Conservation (phyloP, 2,888 invertebrate genomes). For the Nebria brevicollis region DNA sequence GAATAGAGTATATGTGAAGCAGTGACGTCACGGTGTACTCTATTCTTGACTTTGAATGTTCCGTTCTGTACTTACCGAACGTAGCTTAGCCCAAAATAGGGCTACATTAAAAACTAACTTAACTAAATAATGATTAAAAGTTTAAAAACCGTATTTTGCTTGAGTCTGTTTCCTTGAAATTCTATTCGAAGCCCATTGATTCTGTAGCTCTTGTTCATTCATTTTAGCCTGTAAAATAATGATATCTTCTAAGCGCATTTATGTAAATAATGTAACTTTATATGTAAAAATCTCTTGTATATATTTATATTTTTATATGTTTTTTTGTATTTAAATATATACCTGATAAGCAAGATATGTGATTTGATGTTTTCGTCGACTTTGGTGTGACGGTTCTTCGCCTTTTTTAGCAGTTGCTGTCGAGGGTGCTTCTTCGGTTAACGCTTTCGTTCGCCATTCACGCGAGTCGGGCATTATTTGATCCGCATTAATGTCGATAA, state of each 20-base stretch:
- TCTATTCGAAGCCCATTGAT: conserved; percentile 91
- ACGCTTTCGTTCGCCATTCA: conserved; percentile 82
- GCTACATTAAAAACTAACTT: too few species aligned
- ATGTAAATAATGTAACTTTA: conserved; percentile 24
- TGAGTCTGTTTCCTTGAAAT: conserved; percentile 88
- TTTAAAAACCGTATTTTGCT: conserved; percentile 94
- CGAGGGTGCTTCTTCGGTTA: conserved; percentile 70
- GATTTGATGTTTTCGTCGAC: conserved; percentile 91
- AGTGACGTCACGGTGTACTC: too few species aligned
- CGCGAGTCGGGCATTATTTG: conserved; percentile 83
- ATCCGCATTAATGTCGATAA: conserved; percentile 85
- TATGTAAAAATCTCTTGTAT: conserved; percentile 20
- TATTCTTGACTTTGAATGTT: too few species aligned
- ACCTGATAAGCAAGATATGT: conserved; percentile 91
- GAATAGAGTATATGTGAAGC: too few species aligned
- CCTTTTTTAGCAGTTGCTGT: conserved; percentile 64
- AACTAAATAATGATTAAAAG: background rate
- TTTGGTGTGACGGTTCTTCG: conserved; percentile 67
- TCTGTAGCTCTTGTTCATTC: conserved; percentile 91
- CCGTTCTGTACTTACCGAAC: too few species aligned
- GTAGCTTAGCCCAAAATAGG: too few species aligned
- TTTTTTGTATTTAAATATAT: conserved; percentile 43
- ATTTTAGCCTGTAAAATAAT: conserved; percentile 83
- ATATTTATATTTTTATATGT: conserved; percentile 5
- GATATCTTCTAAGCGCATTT: conserved; percentile 42